Conservation (phyloP, 2,113 vertebrate genomes). For the Onychostruthus taczanowskii region DNA sequence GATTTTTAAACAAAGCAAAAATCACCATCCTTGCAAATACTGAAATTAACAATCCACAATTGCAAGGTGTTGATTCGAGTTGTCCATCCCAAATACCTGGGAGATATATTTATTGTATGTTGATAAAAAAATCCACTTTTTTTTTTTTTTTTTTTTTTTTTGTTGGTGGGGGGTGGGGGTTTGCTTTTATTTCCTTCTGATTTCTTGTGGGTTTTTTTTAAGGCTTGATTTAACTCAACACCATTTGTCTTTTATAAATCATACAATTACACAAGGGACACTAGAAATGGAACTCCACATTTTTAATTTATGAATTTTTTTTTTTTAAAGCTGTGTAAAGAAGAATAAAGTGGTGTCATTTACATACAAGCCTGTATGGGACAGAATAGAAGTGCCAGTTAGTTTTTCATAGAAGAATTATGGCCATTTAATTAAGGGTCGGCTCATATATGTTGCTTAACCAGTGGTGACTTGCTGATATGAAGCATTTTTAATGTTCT, state of each 20-base stretch:
- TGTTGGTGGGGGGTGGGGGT: not conserved
- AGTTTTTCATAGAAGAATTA: constrained; percentile 72
- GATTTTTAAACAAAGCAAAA: constrained; percentile 77
- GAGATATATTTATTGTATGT: constrained; percentile 89
- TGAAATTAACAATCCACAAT: constrained; percentile 69
- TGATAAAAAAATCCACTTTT: constrained; percentile 72
- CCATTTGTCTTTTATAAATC: constrained; percentile 81
- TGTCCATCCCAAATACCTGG: constrained; percentile 80
- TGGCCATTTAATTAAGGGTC: constrained; percentile 72
- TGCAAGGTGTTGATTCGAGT: constrained; percentile 79
- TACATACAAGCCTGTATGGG: constrained; percentile 75
- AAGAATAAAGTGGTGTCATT: constrained; percentile 76
- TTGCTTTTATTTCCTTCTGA: constrained; percentile 31
- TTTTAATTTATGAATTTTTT: constrained; percentile 86
- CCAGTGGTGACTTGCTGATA: constrained; percentile 67
- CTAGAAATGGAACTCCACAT: constrained; percentile 75
- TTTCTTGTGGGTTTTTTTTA: not conserved
- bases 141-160: constrained; percentile 60
- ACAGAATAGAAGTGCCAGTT: constrained; percentile 84
- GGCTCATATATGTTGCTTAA: constrained; percentile 75
- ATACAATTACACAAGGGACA: constrained; percentile 76
- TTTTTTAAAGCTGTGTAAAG: constrained; percentile 75
- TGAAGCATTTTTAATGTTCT: constrained; percentile 62
- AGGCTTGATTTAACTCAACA: constrained; percentile 76
- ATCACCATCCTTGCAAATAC: constrained; percentile 75